Evolutionary conservation across 2,797 vertebrate species (phyloP), one percentile per base, ranked within the genome.

Genomic region (Phyllotis vaccarum): DNA sequence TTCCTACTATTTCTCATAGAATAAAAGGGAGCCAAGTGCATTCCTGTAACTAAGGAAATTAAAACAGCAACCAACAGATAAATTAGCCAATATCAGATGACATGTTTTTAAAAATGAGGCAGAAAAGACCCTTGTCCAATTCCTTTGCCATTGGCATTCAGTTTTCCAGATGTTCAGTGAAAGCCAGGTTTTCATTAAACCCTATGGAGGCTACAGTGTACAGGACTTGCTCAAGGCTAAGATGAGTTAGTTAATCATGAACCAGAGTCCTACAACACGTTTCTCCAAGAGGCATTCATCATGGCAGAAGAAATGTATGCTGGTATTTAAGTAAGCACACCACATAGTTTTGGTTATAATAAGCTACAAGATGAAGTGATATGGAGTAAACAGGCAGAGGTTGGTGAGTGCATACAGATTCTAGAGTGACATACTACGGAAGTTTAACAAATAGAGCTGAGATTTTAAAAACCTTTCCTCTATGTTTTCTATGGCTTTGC

Each of bases 351-450:
- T 56, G 52, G 11, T 64, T 83, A 37, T 87, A 74, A 58, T 80
- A 87, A 79, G 60, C 22, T 89, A 75, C 40, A 91, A 83, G 89
- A 92, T 92, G n/a, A 95, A 86, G 76, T 74, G 54, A 70, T 82
- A 64, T 40, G 16, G 9, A 64, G 13, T 64, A n/a, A 89, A 34
- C 34, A 82, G n/a, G 13, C 78, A 90, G 75, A 58, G 70, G 86
- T 46, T 75, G 79, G 81, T 74, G 16, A 3, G 22, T 37, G 56
- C 27, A 79, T 79, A 60, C 22, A 83, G 78, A 96, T 86, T 82
- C 80, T 75, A 22, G 40, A 75, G 83, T 58, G 34, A 34, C 70
- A 6, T 49, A 76, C 43, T 83, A 11, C 8, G 54, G 34, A 95
- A 56, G 49, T 80, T 87, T 94, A 86, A 66, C 24, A 68, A 62